Evolutionary conservation across 2,888 invertebrate species (phyloP), one percentile per base, ranked within the genome.

Genomic region (Ormyrus nitidulus): DNA sequence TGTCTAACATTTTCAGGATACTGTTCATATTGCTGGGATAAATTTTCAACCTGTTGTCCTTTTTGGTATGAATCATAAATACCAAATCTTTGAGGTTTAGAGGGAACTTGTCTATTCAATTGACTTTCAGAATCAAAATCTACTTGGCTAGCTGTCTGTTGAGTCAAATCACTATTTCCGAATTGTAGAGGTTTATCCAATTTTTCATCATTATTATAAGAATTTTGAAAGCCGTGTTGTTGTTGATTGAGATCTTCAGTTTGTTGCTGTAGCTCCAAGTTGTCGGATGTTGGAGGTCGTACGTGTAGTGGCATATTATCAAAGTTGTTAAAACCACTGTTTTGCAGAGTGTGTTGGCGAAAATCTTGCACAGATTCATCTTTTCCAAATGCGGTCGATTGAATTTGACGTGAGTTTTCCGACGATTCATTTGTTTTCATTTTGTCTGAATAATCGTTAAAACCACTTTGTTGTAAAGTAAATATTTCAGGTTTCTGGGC

Each of bases 1-100:
- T 9, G 4, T 49, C 56, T 7, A 44, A 61, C 46, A 54, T 66
- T 66, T 0, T 66, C 11, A 6, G 54, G 5, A 11, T 85, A 73
- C 65, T 84, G 80, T 76, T 84, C 86, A 6, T 86, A 77, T 48
- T 83, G 83, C 83, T 83, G 88, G 54, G 83, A 86, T 84, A 83
- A 85, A 72, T 88, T 82, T 82, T 80, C 82, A 66, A 83, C 77
- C 10, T 84, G 58, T 49, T 83, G 84, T 19, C 82, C 79, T 46
- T 79, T 84, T 61, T 86, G 85, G 65, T 70, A 53, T 34, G 34
- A 34, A 34, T 34, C 34, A 34, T 34, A 34, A 34, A 34, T 2
- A 34, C 34, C 34, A 51, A 51, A 71, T 51, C n/a, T 62, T 54
- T 58, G 48, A 11, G 54, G 65, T 49, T 74, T 74, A 54, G 56